These are phyloP conservation scores for Drosophila quinaria DNA, from an alignment of 2,888 invertebrate species.

Conservation along the genomic window DNA sequence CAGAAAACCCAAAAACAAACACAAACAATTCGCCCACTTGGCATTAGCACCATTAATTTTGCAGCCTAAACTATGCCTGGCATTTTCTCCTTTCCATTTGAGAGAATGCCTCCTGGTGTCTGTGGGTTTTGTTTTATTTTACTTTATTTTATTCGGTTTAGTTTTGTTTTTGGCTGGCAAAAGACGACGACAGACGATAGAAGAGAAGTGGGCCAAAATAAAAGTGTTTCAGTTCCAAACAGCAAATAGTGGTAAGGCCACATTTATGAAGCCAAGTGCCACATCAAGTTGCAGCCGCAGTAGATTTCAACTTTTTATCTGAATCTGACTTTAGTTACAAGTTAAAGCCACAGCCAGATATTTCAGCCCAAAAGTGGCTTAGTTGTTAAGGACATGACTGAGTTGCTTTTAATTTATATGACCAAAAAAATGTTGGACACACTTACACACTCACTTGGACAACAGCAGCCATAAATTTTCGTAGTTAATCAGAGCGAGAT, in stretches of 20 bases:
- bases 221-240: conserved; percentile 59
- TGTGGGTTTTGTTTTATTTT: conserved; percentile 31
- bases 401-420: conserved; percentile 79
- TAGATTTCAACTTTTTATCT: conserved; percentile 74
- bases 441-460: conserved; percentile 22
- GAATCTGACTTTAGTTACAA: conserved; percentile 56
- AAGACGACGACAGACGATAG: conserved; percentile 10
- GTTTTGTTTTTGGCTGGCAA: conserved; percentile 38
- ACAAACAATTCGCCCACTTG: conserved; percentile 37
- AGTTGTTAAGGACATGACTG: conserved; percentile 54
- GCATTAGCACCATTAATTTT: conserved; percentile 80
- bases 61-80: conserved; percentile 65
- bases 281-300: conserved; percentile 74
- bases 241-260: conserved; percentile 54
- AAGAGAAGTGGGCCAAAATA: conserved; percentile 20
- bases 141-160: conserved; percentile 30
- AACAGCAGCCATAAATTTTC: conserved; percentile 64
- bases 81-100: conserved; percentile 37
- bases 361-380: conserved; percentile 74
- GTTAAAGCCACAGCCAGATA: conserved; percentile 69
- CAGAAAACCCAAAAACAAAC: conserved; percentile 16
- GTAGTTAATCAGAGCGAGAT: conserved; percentile 51
- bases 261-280: conserved; percentile 62
- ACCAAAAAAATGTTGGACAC: conserved; percentile 48
- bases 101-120: conserved; percentile 32